Conservation (phyloP, 2,797 vertebrate genomes). For the Rhynchotus rufescens region DNA sequence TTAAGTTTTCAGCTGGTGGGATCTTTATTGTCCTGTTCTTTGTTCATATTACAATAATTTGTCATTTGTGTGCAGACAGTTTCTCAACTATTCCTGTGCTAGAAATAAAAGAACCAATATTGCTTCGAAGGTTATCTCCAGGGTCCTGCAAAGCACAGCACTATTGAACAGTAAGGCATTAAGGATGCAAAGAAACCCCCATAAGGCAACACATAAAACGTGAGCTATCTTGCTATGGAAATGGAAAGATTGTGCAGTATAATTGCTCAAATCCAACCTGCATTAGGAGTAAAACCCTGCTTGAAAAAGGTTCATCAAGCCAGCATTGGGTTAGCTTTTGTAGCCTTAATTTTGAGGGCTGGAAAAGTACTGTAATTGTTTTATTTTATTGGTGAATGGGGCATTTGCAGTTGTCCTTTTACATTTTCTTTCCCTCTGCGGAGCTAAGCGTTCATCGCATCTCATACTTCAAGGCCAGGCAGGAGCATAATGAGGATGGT, state of each 20-base stretch:
- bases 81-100: slow-evolving; percentile 73
- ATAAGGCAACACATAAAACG: slow-evolving; percentile 69
- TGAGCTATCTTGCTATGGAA: slow-evolving; percentile 63
- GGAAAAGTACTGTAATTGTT: slow-evolving; percentile 13
- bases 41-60: slow-evolving; percentile 77
- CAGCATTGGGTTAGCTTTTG: slow-evolving; percentile 8
- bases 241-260: slow-evolving; percentile 39
- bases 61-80: slow-evolving; percentile 68
- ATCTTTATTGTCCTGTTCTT: slow-evolving; percentile 63
- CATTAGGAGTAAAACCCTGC: slow-evolving; percentile 54
- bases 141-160: slow-evolving; percentile 70
- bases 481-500: neutral
- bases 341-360: slow-evolving; percentile 34
- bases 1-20: slow-evolving; percentile 44
- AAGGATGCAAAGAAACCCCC: slow-evolving; percentile 69
- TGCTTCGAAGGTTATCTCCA: slow-evolving; percentile 70
- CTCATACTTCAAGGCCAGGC: neutral
- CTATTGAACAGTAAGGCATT: slow-evolving; percentile 71
- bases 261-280: slow-evolving; percentile 47
- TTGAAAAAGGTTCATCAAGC: neutral
- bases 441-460: neutral
- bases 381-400: neutral
- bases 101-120: slow-evolving; percentile 72
- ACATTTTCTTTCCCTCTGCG: neutral
- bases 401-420: neutral